A percentile compares a stretch with the other conserved stretches of the same genome.
phyloP scores from a whole-genome alignment of 2,113 vertebrate genomes.

The Aythya baeri region DNA sequence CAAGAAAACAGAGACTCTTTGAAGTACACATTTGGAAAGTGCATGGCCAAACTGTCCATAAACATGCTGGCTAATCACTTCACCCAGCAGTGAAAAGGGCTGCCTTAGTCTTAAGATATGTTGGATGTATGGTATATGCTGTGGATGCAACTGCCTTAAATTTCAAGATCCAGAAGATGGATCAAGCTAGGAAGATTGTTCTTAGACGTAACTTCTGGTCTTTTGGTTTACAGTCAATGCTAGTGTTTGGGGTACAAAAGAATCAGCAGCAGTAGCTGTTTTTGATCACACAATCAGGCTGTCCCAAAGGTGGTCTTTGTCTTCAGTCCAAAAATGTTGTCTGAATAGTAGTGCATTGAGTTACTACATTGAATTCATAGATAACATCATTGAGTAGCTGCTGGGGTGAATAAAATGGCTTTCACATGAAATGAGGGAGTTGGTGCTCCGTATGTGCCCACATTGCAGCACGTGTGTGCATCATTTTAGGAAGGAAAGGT shows the following conservation, averaged over 20 bases:
- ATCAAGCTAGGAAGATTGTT: not conserved
- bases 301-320: not conserved
- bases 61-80: not conserved
- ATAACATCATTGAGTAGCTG: not conserved
- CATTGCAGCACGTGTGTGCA: not conserved
- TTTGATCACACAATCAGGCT: slow-evolving; percentile 35
- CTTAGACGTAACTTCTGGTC: not conserved
- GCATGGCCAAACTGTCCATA: not conserved
- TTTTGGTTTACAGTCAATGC: slow-evolving; percentile 11
- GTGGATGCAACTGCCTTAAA: not conserved
- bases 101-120: not conserved
- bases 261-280: not conserved
- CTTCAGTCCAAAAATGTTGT: not conserved
- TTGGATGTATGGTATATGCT: not conserved
- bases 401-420: not conserved
- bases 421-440: not conserved
- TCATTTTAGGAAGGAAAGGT: not conserved
- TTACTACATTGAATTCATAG: slow-evolving; percentile 8
- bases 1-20: slow-evolving; percentile 32
- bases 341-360: slow-evolving; percentile 1
- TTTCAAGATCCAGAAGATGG: slow-evolving; percentile 8
- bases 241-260: not conserved
- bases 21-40: slow-evolving; percentile 20
- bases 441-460: not conserved
- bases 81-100: not conserved